A percentile compares a stretch with the other conserved stretches of the same genome.
phyloP scores from a whole-genome alignment of 2,888 invertebrate species.

The Gortyna flavago region DNA sequence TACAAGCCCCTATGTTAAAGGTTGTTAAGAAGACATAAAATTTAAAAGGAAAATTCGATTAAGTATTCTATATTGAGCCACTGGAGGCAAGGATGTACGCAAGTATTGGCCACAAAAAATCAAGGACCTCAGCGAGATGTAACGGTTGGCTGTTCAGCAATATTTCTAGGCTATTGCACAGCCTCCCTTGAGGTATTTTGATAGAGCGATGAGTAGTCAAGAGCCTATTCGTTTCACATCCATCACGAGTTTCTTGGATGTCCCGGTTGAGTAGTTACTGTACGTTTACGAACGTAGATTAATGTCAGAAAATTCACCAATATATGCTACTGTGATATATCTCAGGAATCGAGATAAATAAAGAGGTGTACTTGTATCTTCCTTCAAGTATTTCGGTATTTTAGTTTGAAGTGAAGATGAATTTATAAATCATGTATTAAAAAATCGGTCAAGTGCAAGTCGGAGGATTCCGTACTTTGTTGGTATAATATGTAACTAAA shows the following conservation, averaged over 20 bases:
- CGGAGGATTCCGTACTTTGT: too few relatives aligned
- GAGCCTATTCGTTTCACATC: slow-evolving; percentile 74
- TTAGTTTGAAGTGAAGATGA: background rate
- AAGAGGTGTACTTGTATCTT: slow-evolving; percentile 10
- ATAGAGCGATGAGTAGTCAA: slow-evolving; percentile 72
- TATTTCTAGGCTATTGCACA: slow-evolving; percentile 64
- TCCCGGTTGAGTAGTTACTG: slow-evolving; percentile 64
- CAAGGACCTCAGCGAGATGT: slow-evolving; percentile 40
- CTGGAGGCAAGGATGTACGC: background rate
- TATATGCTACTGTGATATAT: slow-evolving; percentile 15
- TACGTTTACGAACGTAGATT: slow-evolving; percentile 61
- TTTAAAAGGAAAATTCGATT: slow-evolving; percentile 9
- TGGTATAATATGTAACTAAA: too few relatives aligned
- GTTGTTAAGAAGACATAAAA: slow-evolving; percentile 14
- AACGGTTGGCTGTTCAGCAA: slow-evolving; percentile 51
- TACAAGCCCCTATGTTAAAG: background rate
- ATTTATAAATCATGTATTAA: background rate
- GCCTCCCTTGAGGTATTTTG: slow-evolving; percentile 70
- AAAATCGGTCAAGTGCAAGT: too few relatives aligned
- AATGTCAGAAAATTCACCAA: slow-evolving; percentile 47
- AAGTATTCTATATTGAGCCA: slow-evolving; percentile 17
- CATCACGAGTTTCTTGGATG: slow-evolving; percentile 69
- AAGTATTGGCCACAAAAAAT: slow-evolving; percentile 42
- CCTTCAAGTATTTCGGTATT: slow-evolving; percentile 3
- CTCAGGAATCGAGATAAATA: slow-evolving; percentile 25